Conservation (phyloP, 2,113 vertebrate genomes). For the rabbit (Oryctolagus cuniculus) region mOryCun1.1 NC_091434.1:145733501-145734000, state of each 20-base stretch:
- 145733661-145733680: background rate
- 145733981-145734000: background rate
- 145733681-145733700: background rate
- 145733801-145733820: background rate
- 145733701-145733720: rapidly evolving
- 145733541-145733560: background rate
- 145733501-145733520: background rate
- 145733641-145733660: background rate
- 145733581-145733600: background rate
- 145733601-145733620: background rate
- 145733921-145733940: background rate
- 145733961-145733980: background rate
- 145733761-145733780: background rate
- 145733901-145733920: background rate
- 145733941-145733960: background rate
- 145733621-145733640: background rate
- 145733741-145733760: background rate
- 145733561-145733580: background rate
- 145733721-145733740: background rate
- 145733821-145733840: background rate
- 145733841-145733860: background rate
- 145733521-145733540: background rate
- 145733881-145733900: background rate
- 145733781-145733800: background rate
- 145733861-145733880: background rate